Conservation (phyloP, 2,113 vertebrate genomes). For the Alethe diademata region DNA sequence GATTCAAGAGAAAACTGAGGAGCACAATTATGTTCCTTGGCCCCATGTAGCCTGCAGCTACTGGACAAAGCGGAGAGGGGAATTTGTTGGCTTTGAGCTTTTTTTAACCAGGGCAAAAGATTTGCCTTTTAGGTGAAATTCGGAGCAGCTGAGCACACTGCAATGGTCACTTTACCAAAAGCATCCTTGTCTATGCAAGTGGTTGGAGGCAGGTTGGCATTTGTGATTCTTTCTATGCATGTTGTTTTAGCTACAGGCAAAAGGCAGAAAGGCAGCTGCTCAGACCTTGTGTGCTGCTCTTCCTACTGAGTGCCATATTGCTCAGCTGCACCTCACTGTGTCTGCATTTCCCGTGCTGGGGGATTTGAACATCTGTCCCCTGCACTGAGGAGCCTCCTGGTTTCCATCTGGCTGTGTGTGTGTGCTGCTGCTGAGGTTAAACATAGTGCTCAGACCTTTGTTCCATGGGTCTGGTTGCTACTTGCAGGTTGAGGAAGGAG, state of each 20-base stretch:
- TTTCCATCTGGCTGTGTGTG: conserved; percentile 17
- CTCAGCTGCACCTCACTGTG: background rate
- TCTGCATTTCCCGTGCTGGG: background rate
- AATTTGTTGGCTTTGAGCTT: background rate
- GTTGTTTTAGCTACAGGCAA: background rate
- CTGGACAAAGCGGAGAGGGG: background rate
- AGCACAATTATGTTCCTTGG: background rate
- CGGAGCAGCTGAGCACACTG: background rate
- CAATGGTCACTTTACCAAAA: accelerated
- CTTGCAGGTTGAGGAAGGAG: background rate
- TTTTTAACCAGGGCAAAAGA: background rate
- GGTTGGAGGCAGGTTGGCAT: background rate
- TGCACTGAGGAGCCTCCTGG: background rate
- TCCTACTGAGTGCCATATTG: background rate
- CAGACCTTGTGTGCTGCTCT: background rate
- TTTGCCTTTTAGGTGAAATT: background rate
- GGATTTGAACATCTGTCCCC: conserved; percentile 21
- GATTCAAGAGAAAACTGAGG: background rate
- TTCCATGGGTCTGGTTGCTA: background rate
- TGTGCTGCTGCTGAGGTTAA: conserved; percentile 8
- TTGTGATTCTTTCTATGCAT: background rate
- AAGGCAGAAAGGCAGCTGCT: conserved; percentile 15
- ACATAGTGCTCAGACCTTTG: background rate
- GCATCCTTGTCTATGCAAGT: background rate
- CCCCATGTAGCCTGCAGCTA: background rate